Conservation (phyloP, 2,888 invertebrate species). For the Ypsolopha scabrella region DNA sequence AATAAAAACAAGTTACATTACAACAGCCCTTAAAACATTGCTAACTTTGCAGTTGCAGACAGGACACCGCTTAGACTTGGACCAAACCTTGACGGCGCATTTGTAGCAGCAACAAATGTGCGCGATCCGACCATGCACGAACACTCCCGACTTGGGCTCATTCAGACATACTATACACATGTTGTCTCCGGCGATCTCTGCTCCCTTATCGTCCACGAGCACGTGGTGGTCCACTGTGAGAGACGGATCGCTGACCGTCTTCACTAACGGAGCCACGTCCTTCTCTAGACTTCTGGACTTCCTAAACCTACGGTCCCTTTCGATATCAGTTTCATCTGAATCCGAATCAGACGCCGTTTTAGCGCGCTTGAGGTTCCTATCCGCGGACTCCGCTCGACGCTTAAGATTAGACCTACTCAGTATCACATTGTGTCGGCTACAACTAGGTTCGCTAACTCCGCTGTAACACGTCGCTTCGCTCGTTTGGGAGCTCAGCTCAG, state of each 20-base stretch:
- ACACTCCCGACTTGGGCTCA: conserved; percentile 75
- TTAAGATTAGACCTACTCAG: conserved; percentile 14
- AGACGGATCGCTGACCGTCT: conserved; percentile 54
- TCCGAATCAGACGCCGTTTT: conserved; percentile 17
- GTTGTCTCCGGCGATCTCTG: conserved; percentile 33
- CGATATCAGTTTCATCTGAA: conserved; percentile 21
- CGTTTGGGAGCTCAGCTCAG: neutral
- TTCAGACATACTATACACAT: conserved; percentile 73
- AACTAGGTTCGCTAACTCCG: conserved; percentile 7
- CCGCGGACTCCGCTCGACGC: conserved; percentile 34
- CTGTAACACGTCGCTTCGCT: neutral
- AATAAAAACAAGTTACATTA: conserved; percentile 31
- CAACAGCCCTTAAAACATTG: conserved; percentile 73
- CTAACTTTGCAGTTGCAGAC: conserved; percentile 77
- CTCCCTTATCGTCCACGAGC: conserved; percentile 23
- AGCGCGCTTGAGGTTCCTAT: conserved; percentile 30
- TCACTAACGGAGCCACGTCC: conserved; percentile 36
- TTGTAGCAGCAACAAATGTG: conserved; percentile 80
- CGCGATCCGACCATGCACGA: conserved; percentile 74
- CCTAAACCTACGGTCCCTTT: conserved; percentile 4
- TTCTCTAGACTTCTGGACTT: conserved; percentile 11
- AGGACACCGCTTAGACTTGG: conserved; percentile 73
- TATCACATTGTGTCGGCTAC: conserved; percentile 9
- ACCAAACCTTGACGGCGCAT: conserved; percentile 77
- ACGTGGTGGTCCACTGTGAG: conserved; percentile 32